phyloP scores from a whole-genome alignment of 2,888 invertebrate species.

The Fragum whitleyi region DNA sequence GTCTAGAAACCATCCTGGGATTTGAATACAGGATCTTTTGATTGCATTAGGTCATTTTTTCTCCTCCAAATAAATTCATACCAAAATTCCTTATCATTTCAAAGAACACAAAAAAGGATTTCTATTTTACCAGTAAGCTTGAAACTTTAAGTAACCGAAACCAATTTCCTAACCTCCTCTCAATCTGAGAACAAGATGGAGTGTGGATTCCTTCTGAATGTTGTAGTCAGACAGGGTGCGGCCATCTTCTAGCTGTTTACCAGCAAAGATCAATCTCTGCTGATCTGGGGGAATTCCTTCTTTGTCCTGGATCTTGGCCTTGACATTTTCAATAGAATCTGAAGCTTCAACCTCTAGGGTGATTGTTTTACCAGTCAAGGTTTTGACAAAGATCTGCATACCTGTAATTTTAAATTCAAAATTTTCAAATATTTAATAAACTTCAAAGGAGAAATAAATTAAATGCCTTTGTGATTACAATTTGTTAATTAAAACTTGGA shows the following conservation, averaged over 20 bases:
- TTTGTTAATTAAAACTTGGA: too few species aligned
- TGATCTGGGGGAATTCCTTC: slow-evolving; percentile 90
- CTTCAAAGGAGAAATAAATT: background rate
- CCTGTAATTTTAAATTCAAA: slow-evolving; percentile 86
- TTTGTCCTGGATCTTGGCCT: slow-evolving; percentile 88
- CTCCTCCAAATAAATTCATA: too few species aligned
- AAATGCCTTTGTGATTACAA: too few species aligned
- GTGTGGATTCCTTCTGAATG: slow-evolving; percentile 97
- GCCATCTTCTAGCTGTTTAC: slow-evolving; percentile 98
- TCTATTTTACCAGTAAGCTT: too few species aligned
- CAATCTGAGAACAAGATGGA: slow-evolving; percentile 95
- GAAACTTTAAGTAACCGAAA: too few species aligned
- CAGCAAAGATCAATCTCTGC: slow-evolving; percentile 96
- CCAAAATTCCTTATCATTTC: too few species aligned
- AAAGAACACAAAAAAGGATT: too few species aligned
- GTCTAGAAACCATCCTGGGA: too few species aligned
- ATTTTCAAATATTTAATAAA: background rate
- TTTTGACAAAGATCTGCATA: slow-evolving; percentile 90
- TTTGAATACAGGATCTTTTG: too few species aligned
- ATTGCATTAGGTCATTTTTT: too few species aligned
- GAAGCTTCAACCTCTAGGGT: slow-evolving; percentile 90
- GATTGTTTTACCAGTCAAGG: slow-evolving; percentile 85
- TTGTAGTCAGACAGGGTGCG: slow-evolving; percentile 97
- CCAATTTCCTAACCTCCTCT: too few species aligned
- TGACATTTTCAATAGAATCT: slow-evolving; percentile 97